Percentiles rank a stretch among this genome's conserved stretches.
Conservation (phyloP, 2,113 vertebrate genomes). For the Callaeas wilsoni region DNA sequence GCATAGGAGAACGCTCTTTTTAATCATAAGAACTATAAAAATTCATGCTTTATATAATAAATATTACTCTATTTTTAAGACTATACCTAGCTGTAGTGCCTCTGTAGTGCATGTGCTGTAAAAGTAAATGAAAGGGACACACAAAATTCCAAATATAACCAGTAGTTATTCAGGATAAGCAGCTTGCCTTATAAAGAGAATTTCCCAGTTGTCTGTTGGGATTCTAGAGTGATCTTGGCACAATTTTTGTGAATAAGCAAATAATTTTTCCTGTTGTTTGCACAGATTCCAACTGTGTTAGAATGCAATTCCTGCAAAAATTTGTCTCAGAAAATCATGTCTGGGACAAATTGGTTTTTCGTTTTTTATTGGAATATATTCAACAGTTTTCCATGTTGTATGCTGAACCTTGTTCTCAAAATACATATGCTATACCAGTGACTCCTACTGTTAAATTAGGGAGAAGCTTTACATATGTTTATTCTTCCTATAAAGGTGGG, state of each 20-base stretch:
- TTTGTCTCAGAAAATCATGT: not conserved
- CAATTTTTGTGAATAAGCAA: not conserved
- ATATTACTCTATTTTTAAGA: conserved; percentile 13
- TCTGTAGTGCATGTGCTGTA: not conserved
- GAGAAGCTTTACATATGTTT: not conserved
- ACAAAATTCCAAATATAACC: not conserved
- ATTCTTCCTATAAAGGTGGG: not conserved
- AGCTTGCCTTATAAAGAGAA: not conserved
- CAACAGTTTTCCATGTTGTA: not conserved
- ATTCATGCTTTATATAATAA: not conserved
- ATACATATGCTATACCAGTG: not conserved
- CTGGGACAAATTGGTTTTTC: not conserved
- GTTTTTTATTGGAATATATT: not conserved
- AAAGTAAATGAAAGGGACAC: not conserved
- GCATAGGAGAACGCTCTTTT: not conserved
- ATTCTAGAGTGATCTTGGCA: not conserved
- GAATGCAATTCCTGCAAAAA: not conserved
- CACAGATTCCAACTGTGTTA: not conserved
- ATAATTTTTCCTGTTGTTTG: not conserved
- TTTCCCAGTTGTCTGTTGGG: not conserved
- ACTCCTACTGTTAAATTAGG: not conserved
- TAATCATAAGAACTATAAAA: conserved; percentile 23
- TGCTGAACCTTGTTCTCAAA: not conserved
- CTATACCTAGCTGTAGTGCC: not conserved
- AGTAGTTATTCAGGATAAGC: not conserved